phyloP scores from a whole-genome alignment of 2,113 vertebrate species.

The Tychaedon coryphoeus region DNA sequence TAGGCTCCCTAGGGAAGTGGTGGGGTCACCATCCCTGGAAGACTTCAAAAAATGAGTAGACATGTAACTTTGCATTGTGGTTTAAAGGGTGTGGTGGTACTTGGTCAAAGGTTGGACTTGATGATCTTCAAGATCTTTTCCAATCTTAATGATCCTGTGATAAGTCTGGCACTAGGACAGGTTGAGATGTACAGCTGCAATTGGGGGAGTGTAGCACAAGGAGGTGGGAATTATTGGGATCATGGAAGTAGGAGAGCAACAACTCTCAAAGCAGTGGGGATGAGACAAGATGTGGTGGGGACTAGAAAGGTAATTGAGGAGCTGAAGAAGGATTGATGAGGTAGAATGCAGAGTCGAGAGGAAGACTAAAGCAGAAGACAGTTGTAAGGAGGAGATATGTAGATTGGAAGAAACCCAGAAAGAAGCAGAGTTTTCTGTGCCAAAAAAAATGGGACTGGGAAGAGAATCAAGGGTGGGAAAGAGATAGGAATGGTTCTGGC shows the following conservation, averaged over 20 bases:
- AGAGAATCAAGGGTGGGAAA: neutral
- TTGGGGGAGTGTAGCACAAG: neutral
- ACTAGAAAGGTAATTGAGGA: neutral
- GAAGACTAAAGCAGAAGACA: neutral
- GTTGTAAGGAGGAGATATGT: neutral
- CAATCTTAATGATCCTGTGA: neutral
- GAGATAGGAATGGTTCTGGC: neutral
- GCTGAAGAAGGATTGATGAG: neutral
- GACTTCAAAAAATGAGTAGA: neutral
- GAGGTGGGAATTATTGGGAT: neutral
- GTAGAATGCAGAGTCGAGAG: neutral
- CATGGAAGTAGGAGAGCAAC: neutral
- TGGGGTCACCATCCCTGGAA: neutral
- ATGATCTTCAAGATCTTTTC: neutral
- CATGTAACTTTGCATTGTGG: neutral
- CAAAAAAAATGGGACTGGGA: neutral
- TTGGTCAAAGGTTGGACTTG: neutral
- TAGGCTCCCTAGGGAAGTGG: neutral
- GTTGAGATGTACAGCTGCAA: neutral
- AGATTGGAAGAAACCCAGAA: neutral
- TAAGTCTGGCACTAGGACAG: neutral
- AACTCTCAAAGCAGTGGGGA: neutral
- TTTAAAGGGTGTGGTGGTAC: neutral
- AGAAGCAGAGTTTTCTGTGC: neutral
- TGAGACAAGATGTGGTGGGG: neutral